Conservation (phyloP, 2,797 vertebrate species). For the Microchirus variegatus region DNA sequence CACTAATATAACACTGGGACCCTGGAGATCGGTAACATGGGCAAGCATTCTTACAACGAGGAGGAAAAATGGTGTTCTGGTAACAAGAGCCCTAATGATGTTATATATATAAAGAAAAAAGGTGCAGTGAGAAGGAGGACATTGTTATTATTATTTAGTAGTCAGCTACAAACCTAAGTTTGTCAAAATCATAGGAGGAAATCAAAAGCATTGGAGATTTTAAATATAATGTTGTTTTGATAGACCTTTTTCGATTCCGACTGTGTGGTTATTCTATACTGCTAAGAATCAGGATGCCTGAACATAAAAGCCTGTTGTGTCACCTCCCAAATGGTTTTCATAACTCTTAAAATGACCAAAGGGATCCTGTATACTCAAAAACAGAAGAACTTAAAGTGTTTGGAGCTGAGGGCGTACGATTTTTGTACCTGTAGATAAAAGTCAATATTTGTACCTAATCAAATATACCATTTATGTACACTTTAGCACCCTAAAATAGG, state of each 20-base stretch:
- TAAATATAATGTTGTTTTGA: slow-evolving; percentile 4
- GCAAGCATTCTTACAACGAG: slow-evolving; percentile 33
- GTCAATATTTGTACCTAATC: no score
- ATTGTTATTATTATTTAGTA: background rate
- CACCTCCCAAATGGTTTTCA: slow-evolving; percentile 12
- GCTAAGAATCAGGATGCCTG: background rate
- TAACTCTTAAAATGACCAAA: slow-evolving; percentile 23
- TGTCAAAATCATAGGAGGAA: background rate
- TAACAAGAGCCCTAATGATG: slow-evolving; percentile 8
- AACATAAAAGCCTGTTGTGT: slow-evolving; percentile 11
- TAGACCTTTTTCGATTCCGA: slow-evolving; percentile 9
- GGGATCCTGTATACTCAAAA: background rate
- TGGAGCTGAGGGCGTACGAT: no score
- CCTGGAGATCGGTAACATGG: slow-evolving; percentile 45
- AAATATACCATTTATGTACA: no score
- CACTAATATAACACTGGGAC: slow-evolving; percentile 65
- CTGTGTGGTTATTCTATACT: background rate
- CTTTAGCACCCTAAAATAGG: no score
- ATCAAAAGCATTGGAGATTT: background rate
- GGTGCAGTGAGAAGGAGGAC: background rate
- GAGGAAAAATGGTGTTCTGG: slow-evolving; percentile 17
- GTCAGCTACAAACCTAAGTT: background rate
- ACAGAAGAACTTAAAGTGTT: no score
- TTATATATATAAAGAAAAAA: background rate
- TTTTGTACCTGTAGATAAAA: no score